Evolutionary conservation across 2,888 invertebrate species (phyloP).

Genomic region (Pachymerium ferrugineum): DNA sequence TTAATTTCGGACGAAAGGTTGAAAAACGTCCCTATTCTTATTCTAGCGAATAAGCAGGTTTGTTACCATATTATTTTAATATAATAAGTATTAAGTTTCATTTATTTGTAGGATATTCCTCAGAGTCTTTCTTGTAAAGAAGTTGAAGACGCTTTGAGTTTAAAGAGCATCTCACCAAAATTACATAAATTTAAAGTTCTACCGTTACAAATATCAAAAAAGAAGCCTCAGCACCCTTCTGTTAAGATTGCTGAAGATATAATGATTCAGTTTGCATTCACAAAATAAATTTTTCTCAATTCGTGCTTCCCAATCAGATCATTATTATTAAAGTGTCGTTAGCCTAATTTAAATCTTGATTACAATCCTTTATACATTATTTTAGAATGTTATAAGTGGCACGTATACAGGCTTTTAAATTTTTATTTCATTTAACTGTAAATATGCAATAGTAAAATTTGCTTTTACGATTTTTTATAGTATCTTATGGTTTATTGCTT

Average conservation of each 20-base stretch:
- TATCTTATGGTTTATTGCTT: no score
- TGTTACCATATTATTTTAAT: not conserved
- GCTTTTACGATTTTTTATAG: no score
- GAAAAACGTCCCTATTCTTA: slow-evolving; percentile 39
- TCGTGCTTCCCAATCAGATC: no score
- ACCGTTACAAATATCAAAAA: slow-evolving; percentile 28
- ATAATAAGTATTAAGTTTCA: not conserved
- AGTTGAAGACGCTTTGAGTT: slow-evolving; percentile 31
- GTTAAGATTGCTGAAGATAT: slow-evolving; percentile 31
- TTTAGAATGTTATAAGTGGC: no score
- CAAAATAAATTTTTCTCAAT: not conserved
- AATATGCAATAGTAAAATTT: no score
- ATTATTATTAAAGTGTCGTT: no score
- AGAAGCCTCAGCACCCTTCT: slow-evolving; percentile 32
- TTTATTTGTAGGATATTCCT: slow-evolving; percentile 29
- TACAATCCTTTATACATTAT: no score
- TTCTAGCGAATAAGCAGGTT: slow-evolving; percentile 43
- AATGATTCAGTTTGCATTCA: slow-evolving; percentile 29
- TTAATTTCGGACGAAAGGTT: slow-evolving; percentile 39
- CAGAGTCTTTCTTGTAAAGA: slow-evolving; percentile 29
- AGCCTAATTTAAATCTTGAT: no score
- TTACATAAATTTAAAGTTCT: not conserved
- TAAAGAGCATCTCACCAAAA: not conserved
- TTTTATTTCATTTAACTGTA: no score
- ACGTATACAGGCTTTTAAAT: no score